Base-by-base conservation (phyloP, 1,140 invertebrate genomes). In the Diorhabda elongata region DNA sequence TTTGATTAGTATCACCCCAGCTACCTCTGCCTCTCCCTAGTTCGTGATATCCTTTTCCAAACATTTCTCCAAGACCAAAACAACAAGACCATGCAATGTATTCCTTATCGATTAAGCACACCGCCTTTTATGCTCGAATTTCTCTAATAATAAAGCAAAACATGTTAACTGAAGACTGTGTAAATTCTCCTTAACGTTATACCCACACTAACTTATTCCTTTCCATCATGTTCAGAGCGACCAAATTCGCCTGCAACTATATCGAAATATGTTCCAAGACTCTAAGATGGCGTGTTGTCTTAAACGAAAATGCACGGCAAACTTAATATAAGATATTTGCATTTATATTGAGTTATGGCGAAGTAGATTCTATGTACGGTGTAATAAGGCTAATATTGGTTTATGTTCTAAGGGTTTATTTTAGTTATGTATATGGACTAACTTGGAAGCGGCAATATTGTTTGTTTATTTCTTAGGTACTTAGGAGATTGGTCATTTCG, bases 281-380 rank as follows among this genome's bases (percentile, higher is more conserved):
- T 67, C 63, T 60, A 59, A 67, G 64, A 69, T 68, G 73, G 69
- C 71, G 69, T 77, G 76, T 78, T 78, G 76, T 77, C 76, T 78
- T 76, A 78, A 52, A 75, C 69, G 76, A 78, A 78, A 78, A 78
- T 77, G 73, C 76, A 77, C 70, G 73, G 65, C 69, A 61, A 79
- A 79, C 77, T 79, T 77, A 76, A 77, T 78, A 78, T 75, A 77
- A 78, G 75, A 77, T 79, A 79, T 79, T 79, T 78, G 77, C 77
- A 79, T 79, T 79, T 79, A 79, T 77, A 79, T 79, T 74, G 77
- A 79, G 77, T 79, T 79, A 78, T 75, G 70, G 71, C 68, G 70
- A 67, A 71, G 56, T 73, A 68, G 69, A 72, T 75, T 75, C 74
- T 75, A 72, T 76, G 71, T 73, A 74, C 63, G 69, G 67, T 74